Percentiles rank a stretch among this genome's conserved stretches.
Evolutionary conservation across 2,797 vertebrate species (phyloP).

Genomic region (Sebastiscus albofasciatus): DNA sequence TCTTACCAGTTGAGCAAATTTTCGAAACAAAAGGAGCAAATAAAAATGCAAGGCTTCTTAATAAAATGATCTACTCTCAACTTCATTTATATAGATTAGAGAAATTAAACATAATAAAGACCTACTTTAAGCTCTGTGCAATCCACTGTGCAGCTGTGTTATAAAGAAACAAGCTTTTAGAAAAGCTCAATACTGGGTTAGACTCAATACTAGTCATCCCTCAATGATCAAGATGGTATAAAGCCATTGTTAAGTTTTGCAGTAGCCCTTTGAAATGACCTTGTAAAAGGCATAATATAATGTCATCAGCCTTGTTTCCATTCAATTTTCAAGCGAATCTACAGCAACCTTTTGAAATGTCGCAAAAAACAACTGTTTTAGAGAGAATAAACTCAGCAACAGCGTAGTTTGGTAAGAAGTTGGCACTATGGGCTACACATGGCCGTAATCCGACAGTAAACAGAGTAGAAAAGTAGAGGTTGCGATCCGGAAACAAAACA

Average conservation of each 20-base stretch:
- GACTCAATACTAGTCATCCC: background rate
- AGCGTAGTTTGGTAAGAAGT: no score
- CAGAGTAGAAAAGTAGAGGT: no score
- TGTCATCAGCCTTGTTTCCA: background rate
- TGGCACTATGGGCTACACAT: no score
- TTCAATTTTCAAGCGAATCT: background rate
- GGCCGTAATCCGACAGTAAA: no score
- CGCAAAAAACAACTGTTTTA: no score
- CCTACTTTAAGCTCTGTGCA: background rate
- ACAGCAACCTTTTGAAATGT: background rate
- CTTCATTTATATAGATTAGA: background rate
- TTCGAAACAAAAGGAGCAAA: background rate
- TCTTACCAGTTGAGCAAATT: background rate
- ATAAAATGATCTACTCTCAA: background rate
- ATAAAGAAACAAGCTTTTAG: background rate
- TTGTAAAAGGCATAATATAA: background rate
- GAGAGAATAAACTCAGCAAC: no score
- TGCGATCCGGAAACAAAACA: no score
- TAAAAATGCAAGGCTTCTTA: background rate
- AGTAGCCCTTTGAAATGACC: background rate
- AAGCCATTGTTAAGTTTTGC: background rate
- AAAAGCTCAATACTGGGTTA: background rate
- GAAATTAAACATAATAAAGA: background rate
- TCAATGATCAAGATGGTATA: background rate
- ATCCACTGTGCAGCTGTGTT: background rate